Base-by-base conservation (phyloP, 2,113 vertebrate genomes). In the Hiodon tergisus region DNA sequence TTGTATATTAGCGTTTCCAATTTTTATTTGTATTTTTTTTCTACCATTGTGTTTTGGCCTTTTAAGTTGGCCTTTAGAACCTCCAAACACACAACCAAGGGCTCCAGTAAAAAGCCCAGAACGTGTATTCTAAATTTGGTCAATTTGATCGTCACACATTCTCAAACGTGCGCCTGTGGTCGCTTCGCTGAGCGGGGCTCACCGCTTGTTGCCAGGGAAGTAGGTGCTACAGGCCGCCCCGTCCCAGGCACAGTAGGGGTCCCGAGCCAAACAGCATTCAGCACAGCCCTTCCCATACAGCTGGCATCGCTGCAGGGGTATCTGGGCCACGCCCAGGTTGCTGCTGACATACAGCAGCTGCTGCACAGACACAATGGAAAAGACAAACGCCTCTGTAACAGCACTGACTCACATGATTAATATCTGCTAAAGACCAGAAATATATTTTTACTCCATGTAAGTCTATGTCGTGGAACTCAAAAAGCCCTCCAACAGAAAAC, bases 161-260 rank as follows among this genome's bases (percentile, higher is more conserved):
- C 31, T 31, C 0, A 31, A n/a, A 48, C 31, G 31, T 51, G n/a
- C 48, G 9, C 10, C 2, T 62, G 3, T 51, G 66, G 31, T 31
- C 1, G 31, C 31, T 58, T 14, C 58, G 9, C 55, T 5, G 69
- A 54, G 31, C 14, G 9, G 3, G 7, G 51, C 75, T 66, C 81
- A 95, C 94, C 93, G 92, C 85, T 90, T 93, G 83, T 89, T 89
- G 0, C 83, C 89, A 75, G 90, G 82, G 81, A 91, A 86, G 73
- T 86, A 86, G 2, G 88, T 86, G 77, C 86, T 82, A 67, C 94
- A 95, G 76, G 83, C 78, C 75, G 76, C 83, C 3, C 94, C 81
- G 11, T 95, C 92, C 94, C 94, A 95, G 81, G 91, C 92, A 58
- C 94, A 95, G 85, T 94, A 94, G 0, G 94, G 94, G 79, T 95